phyloP scores from a whole-genome alignment of 2,888 invertebrate genomes.

The Dione juno region DNA sequence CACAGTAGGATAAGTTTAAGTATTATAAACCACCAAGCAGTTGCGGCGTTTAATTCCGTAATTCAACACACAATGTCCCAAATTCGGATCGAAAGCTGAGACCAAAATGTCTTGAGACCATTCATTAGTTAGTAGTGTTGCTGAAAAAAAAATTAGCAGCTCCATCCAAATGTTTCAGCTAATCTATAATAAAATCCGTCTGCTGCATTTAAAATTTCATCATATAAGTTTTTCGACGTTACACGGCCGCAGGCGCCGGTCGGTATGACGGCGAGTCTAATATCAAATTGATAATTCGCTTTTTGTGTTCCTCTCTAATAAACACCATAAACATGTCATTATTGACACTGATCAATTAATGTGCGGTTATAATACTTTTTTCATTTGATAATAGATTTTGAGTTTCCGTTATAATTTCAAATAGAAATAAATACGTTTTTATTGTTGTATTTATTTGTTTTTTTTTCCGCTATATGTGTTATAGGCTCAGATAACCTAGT shows the following conservation, averaged over 20 bases:
- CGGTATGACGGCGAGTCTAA: conserved; percentile 66
- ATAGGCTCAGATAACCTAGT: too few relatives aligned
- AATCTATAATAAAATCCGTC: conserved; percentile 58
- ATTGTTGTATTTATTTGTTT: too few relatives aligned
- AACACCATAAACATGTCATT: conserved; percentile 76
- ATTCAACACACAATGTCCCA: too few relatives aligned
- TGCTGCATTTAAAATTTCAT: conserved; percentile 61
- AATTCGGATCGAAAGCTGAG: too few relatives aligned
- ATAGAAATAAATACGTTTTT: too few relatives aligned
- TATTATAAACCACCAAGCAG: too few relatives aligned
- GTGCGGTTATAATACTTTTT: conserved; percentile 38
- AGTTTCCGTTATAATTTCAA: too few relatives aligned
- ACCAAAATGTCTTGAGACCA: too few relatives aligned
- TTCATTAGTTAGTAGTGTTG: too few relatives aligned
- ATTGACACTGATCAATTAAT: conserved; percentile 77
- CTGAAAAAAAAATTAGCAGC: neutral
- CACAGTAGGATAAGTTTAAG: too few relatives aligned
- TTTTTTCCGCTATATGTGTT: too few relatives aligned
- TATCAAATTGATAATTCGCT: conserved; percentile 69
- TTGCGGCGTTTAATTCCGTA: neutral
- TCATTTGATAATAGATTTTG: conserved; percentile 23
- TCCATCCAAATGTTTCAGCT: conserved; percentile 43
- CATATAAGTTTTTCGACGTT: conserved; percentile 65
- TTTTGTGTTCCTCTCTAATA: conserved; percentile 53
- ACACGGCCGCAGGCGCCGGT: conserved; percentile 76